Evolutionary conservation across 2,797 vertebrate species (phyloP).

Genomic region (Pagetopsis macropterus): DNA sequence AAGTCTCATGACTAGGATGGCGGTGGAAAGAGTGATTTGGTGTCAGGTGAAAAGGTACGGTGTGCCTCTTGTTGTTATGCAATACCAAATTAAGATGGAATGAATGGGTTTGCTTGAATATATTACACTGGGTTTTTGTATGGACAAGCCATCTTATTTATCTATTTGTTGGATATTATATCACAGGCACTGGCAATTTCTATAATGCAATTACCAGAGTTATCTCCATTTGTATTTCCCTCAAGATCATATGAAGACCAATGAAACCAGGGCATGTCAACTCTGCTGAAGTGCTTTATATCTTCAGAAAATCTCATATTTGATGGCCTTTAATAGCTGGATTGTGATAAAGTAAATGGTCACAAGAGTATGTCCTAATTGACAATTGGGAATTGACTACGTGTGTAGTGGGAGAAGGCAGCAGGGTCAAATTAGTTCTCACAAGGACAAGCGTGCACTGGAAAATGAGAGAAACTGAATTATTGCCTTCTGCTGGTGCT

Average conservation of each 20-base stretch:
- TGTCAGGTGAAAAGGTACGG: conserved; percentile 28
- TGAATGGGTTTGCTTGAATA: background rate
- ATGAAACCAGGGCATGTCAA: background rate
- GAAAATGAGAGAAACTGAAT: conserved; percentile 56
- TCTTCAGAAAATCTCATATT: conserved; percentile 4
- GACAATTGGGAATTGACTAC: background rate
- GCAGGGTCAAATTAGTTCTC: conserved; percentile 11
- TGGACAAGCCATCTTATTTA: too few species aligned
- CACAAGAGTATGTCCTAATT: background rate
- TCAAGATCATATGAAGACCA: background rate
- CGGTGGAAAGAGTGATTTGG: conserved; percentile 11
- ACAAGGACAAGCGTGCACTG: conserved; percentile 14
- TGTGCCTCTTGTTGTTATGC: conserved; percentile 8
- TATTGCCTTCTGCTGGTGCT: conserved; percentile 35
- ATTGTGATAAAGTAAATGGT: background rate
- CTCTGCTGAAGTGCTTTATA: background rate
- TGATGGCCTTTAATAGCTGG: background rate
- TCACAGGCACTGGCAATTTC: background rate
- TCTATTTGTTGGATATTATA: background rate
- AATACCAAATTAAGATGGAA: background rate
- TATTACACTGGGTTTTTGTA: too few species aligned
- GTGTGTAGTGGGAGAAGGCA: conserved; percentile 17
- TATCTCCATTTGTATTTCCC: background rate
- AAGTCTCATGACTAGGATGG: conserved; percentile 52
- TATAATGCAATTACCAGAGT: background rate